Percentiles rank a stretch among this genome's conserved stretches.
Evolutionary conservation across 1,140 invertebrate genomes (phyloP).

Genomic region (Anagrus nilaparvatae): DNA sequence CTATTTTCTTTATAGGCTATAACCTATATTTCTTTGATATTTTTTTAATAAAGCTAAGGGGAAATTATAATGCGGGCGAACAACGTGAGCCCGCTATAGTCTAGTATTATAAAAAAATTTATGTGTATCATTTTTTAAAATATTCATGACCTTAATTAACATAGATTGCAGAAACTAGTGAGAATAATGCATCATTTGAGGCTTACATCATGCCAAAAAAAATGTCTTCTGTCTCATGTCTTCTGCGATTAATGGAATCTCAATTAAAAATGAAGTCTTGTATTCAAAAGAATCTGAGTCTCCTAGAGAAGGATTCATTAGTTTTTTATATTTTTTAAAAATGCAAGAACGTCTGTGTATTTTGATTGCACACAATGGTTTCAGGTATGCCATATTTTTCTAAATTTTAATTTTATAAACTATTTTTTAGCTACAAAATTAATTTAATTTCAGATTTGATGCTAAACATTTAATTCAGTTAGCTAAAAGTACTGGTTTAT

Average conservation of each 20-base stretch:
- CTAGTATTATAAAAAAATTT: too few species aligned
- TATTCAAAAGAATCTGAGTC: slow-evolving; percentile 4
- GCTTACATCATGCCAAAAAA: slow-evolving; percentile 13
- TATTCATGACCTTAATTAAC: too few species aligned
- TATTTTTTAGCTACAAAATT: too few species aligned
- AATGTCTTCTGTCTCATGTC: slow-evolving; percentile 1
- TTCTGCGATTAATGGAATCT: slow-evolving; percentile 4
- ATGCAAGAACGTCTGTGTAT: slow-evolving; percentile 1
- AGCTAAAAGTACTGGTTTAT: slow-evolving; percentile 1
- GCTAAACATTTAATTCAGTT: slow-evolving; percentile 3
- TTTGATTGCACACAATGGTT: slow-evolving; percentile 14
- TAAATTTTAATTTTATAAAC: background rate
- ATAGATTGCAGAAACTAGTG: slow-evolving; percentile 9
- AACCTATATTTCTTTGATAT: background rate
- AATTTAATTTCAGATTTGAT: slow-evolving; percentile 16
- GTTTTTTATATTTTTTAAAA: slow-evolving; percentile 12
- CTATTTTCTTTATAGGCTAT: too few species aligned
- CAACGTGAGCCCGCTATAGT: too few species aligned
- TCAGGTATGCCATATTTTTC: slow-evolving; percentile 1
- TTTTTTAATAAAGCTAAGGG: background rate
- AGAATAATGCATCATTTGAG: slow-evolving; percentile 3
- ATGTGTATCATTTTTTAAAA: too few species aligned
- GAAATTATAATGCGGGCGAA: too few species aligned
- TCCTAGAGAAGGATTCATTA: slow-evolving; percentile 1
- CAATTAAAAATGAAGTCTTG: slow-evolving; percentile 3